These are phyloP conservation scores for Notodonta ziczac DNA, from an alignment of 2,888 invertebrate genomes.

Conservation along the genomic window DNA sequence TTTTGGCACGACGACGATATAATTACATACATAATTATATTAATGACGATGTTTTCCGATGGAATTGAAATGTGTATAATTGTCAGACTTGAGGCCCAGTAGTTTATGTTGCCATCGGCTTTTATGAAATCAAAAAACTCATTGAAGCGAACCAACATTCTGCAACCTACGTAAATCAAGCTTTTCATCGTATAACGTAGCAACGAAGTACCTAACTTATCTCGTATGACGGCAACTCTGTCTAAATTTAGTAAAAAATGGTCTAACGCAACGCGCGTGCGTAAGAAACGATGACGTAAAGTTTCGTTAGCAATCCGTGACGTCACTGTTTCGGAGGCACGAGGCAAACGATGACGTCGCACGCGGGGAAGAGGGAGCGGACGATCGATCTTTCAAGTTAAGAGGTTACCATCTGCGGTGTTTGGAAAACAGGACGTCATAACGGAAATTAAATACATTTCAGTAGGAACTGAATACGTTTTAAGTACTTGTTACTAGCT, in stretches of 20 bases:
- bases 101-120: background rate
- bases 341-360: conserved; percentile 69
- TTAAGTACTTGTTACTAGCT: background rate
- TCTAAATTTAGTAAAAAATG: conserved; percentile 52
- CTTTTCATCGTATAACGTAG: conserved; percentile 14
- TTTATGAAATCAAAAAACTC: background rate
- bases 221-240: conserved; percentile 35
- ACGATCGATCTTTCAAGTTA: conserved; percentile 54
- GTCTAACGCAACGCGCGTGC: conserved; percentile 57
- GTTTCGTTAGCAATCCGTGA: conserved; percentile 61
- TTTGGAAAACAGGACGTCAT: background rate
- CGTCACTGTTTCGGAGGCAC: conserved; percentile 53
- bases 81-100: too few relatives aligned
- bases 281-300: conserved; percentile 58
- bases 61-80: too few relatives aligned
- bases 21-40: too few relatives aligned
- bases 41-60: too few relatives aligned
- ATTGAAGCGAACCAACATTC: background rate
- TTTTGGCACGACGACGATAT: too few relatives aligned
- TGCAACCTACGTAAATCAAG: background rate
- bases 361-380: conserved; percentile 41
- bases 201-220: conserved; percentile 25
- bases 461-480: background rate
- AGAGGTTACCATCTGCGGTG: background rate
- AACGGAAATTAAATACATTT: background rate